Conservation (phyloP, 92 coral and sea anemone species). For the Epizoanthus stellaris region DNA sequence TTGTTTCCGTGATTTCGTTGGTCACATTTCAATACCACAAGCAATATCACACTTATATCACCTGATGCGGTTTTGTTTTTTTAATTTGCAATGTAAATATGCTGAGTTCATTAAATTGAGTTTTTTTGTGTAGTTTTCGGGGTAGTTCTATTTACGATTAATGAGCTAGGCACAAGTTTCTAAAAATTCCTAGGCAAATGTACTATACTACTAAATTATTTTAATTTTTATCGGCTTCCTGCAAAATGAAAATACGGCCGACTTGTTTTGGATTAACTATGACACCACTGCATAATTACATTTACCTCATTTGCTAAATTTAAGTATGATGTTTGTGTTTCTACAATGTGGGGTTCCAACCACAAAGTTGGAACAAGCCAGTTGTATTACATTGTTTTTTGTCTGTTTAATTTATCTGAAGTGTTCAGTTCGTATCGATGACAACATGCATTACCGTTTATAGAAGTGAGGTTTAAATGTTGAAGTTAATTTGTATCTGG, state of each 20-base stretch:
- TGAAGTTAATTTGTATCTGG: not conserved
- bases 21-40: not conserved
- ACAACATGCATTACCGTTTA: not conserved
- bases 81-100: not conserved
- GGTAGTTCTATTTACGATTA: conserved; percentile 9
- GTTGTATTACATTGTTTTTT: not conserved
- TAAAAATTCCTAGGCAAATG: not conserved
- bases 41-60: not conserved
- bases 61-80: not conserved
- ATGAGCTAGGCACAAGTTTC: conserved; percentile 14
- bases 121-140: not conserved
- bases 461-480: not conserved
- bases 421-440: not conserved
- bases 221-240: too few relatives aligned
- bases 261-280: not conserved
- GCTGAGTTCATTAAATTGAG: not conserved
- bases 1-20: not conserved
- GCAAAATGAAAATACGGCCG: not conserved
- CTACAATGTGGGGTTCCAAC: too few relatives aligned
- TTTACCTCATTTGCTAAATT: not conserved
- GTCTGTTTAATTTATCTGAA: not conserved
- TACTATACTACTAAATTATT: too few relatives aligned
- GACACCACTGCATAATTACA: too few relatives aligned
- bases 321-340: not conserved
- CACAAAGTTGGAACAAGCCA: conserved; percentile 2